Conservation (phyloP, 64 coral and sea anemone genomes). For the Stichodactyla mertensii region DNA sequence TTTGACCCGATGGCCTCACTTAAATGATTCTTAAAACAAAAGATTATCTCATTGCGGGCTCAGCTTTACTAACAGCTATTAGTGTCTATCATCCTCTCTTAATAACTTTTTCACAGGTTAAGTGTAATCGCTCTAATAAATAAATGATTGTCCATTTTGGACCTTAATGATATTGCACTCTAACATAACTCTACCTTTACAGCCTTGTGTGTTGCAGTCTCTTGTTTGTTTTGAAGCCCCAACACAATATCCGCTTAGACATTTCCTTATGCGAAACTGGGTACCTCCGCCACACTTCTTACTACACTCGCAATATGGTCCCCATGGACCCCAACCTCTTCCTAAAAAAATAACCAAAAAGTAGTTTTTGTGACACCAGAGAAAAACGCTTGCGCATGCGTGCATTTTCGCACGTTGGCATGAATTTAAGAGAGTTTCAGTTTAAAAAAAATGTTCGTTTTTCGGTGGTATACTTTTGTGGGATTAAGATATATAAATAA, state of each 20-base stretch:
- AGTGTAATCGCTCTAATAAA: not conserved
- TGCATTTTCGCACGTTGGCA: too few species aligned
- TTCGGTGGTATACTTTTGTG: too few species aligned
- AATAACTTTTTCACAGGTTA: not conserved
- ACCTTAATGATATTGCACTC: slow-evolving; percentile 1
- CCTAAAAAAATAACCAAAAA: not conserved
- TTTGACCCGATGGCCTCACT: too few species aligned
- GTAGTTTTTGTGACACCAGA: not conserved
- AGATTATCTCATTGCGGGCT: too few species aligned
- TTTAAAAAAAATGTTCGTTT: not conserved
- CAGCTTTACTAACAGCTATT: too few species aligned
- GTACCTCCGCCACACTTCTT: not conserved
- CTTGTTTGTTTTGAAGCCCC: not conserved
- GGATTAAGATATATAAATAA: too few species aligned
- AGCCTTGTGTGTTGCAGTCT: not conserved
- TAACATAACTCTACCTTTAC: not conserved
- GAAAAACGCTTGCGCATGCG: too few species aligned
- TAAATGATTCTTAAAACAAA: too few species aligned
- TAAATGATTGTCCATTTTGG: not conserved
- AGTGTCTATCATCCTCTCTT: too few species aligned
- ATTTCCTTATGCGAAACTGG: not conserved
- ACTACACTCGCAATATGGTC: not conserved
- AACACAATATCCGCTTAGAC: not conserved
- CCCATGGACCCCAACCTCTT: not conserved
- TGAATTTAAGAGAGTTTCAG: not conserved